A percentile compares a stretch with the other conserved stretches of the same genome.
Conservation (phyloP, 2,797 vertebrate genomes). For the Mormyrus hasselquistii region DNA sequence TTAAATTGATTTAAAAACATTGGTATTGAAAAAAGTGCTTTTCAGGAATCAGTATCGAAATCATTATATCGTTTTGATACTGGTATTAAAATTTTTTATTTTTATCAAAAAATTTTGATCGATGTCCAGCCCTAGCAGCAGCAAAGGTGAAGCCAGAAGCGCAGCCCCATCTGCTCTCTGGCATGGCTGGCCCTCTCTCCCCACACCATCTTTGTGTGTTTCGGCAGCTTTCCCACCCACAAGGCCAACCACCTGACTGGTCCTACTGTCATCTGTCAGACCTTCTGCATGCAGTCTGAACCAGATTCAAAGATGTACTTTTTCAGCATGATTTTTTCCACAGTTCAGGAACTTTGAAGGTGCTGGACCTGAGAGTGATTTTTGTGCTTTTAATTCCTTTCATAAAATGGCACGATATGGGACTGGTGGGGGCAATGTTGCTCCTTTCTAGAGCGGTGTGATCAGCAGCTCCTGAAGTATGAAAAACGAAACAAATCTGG, state of each 20-base stretch:
- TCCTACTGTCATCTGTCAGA: neutral
- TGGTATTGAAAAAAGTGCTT: neutral
- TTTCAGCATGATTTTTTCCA: neutral
- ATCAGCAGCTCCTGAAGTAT: neutral
- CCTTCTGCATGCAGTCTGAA: neutral
- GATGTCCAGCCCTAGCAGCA: neutral
- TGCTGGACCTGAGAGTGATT: neutral
- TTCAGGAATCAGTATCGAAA: neutral
- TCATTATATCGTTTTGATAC: neutral
- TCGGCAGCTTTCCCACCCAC: neutral
- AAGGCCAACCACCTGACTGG: conserved; percentile 8
- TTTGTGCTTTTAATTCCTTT: neutral
- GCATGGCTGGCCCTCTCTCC: neutral
- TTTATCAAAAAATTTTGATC: neutral
- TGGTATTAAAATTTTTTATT: neutral
- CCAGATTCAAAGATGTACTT: neutral
- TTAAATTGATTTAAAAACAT: neutral
- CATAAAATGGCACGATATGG: neutral
- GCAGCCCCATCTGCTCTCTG: neutral
- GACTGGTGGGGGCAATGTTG: neutral
- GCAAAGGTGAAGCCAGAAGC: neutral
- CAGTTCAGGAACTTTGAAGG: neutral
- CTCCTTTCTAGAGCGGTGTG: neutral
- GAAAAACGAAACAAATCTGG: neutral
- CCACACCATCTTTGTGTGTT: conserved; percentile 15